Conservation (phyloP, 2,797 vertebrate species). For the Etheostoma nigrum region DNA sequence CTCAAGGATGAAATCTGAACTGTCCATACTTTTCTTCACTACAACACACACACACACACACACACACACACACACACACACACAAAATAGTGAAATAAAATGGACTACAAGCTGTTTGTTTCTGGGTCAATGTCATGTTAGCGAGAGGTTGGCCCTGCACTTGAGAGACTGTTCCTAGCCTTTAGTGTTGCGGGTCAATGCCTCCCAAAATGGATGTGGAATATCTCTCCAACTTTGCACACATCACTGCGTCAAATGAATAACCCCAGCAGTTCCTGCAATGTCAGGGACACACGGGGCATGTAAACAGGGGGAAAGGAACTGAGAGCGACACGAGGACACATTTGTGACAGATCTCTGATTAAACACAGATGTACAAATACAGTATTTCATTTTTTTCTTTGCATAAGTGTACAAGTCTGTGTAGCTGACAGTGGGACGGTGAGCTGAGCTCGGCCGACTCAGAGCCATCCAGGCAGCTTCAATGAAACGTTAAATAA, state of each 20-base stretch:
- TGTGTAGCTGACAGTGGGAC: slow-evolving; percentile 34
- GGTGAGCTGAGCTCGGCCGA: slow-evolving; percentile 35
- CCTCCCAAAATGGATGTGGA: slow-evolving; percentile 59
- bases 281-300: slow-evolving; percentile 58
- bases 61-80: slow-evolving; percentile 12
- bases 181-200: slow-evolving; percentile 65
- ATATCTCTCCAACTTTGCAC: slow-evolving; percentile 62
- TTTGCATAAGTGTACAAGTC: slow-evolving; percentile 9
- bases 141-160: slow-evolving; percentile 28
- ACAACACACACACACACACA: not conserved
- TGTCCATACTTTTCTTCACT: slow-evolving; percentile 6
- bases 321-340: slow-evolving; percentile 34
- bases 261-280: slow-evolving; percentile 58
- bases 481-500: slow-evolving; percentile 72
- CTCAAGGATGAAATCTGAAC: slow-evolving; percentile 42
- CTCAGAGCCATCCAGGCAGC: slow-evolving; percentile 47
- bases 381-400: slow-evolving; percentile 29
- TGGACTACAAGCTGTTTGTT: slow-evolving; percentile 36
- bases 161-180: slow-evolving; percentile 54
- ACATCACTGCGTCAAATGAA: slow-evolving; percentile 69
- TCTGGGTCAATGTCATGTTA: slow-evolving; percentile 68
- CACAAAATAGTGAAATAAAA: slow-evolving; percentile 17
- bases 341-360: slow-evolving; percentile 49
- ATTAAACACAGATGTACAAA: slow-evolving; percentile 51
- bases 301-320: slow-evolving; percentile 34